Conservation (phyloP, 92 coral and sea anemone species). For the Hydrozoanthus gracilis region DNA sequence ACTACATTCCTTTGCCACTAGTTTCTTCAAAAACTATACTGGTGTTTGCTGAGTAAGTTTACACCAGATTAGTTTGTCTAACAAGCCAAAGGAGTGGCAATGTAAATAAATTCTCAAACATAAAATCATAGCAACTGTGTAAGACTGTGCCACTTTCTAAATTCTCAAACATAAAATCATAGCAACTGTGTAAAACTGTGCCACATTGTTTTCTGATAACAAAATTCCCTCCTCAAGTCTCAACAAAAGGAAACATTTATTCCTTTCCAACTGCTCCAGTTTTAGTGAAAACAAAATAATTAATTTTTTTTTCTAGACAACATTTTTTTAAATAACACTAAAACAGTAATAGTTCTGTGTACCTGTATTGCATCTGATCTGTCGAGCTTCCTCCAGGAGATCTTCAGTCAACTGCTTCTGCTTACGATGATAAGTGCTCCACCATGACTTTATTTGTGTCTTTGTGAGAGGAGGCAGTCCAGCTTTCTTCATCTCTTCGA, state of each 20-base stretch:
- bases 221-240: not conserved
- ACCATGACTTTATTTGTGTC: constrained; percentile 65
- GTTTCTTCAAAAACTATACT: not conserved
- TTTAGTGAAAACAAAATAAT: not conserved
- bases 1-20: not conserved
- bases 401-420: constrained; percentile 63
- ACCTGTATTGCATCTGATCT: constrained; percentile 4
- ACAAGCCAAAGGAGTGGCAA: not conserved
- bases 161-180: too few species aligned
- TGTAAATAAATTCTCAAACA: too few species aligned
- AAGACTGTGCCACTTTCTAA: too few species aligned
- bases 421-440: constrained; percentile 62
- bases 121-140: too few species aligned
- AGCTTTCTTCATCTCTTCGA: constrained; percentile 51
- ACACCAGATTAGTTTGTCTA: not conserved
- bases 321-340: not conserved
- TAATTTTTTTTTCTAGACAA: not conserved
- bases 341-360: not conserved
- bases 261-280: not conserved
- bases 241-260: constrained; percentile 7
- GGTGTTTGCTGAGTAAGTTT: not conserved
- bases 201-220: not conserved
- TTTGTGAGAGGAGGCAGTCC: constrained; percentile 55
- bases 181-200: too few species aligned
- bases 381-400: constrained; percentile 40